A percentile compares a stretch with the other conserved stretches of the same genome.
These are phyloP conservation scores for Pteronotus mesoamericanus DNA, from an alignment of 2,797 vertebrate genomes.

Conservation along the genomic window DNA sequence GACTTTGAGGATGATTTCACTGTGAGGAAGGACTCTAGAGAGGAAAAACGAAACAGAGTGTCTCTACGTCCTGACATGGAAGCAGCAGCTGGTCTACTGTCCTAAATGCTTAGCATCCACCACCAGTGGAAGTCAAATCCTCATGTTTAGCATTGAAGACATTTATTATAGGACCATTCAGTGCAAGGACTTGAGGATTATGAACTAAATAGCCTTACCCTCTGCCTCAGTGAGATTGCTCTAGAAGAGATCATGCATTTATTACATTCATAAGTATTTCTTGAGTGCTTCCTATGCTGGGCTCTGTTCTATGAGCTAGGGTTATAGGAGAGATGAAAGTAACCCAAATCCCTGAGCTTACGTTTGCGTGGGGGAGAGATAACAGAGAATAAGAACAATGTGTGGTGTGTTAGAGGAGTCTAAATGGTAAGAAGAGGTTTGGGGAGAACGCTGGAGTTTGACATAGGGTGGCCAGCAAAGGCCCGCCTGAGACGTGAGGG, in stretches of 20 bases:
- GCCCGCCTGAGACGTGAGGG: rapidly evolving
- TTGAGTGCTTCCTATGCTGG: too few species aligned
- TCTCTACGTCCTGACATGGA: background rate
- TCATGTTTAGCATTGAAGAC: background rate
- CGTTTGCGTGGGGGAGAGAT: background rate
- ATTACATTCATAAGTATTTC: background rate
- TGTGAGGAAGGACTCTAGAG: background rate
- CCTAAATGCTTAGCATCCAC: background rate
- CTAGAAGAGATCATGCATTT: background rate
- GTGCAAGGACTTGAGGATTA: background rate
- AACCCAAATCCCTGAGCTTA: background rate
- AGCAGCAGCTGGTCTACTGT: too few species aligned
- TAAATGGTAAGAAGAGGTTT: rapidly evolving
- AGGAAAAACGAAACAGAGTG: background rate
- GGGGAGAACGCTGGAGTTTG: rapidly evolving
- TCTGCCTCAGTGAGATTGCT: background rate
- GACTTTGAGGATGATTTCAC: background rate
- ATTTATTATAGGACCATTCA: background rate
- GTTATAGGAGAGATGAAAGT: background rate
- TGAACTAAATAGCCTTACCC: background rate
- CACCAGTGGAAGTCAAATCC: background rate
- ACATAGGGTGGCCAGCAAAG: background rate
- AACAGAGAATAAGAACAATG: background rate
- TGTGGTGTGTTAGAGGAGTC: rapidly evolving
- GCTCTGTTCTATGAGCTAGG: background rate